Evolutionary conservation across 2,113 vertebrate species (phyloP).

Genomic region (Dipodomys spectabilis): DNA sequence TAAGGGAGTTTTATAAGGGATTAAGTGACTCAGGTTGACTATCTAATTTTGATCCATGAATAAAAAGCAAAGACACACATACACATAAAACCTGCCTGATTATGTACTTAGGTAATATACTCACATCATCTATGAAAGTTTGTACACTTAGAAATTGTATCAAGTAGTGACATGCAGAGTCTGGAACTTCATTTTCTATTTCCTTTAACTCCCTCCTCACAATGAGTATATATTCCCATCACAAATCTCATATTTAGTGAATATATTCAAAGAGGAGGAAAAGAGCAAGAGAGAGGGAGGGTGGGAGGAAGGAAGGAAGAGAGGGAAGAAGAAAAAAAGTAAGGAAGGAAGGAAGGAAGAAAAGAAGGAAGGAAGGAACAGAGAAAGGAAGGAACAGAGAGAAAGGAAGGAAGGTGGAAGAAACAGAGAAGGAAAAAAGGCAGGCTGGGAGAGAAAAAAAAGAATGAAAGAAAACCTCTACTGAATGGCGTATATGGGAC

Average conservation of each 20-base stretch:
- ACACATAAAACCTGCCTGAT: neutral
- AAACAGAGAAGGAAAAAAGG: fast-evolving
- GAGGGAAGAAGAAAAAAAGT: no score
- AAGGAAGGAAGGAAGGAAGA: fast-evolving
- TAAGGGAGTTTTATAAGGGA: slow-evolving; percentile 33
- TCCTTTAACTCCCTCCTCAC: neutral
- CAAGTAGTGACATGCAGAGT: neutral
- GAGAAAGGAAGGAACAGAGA: no score
- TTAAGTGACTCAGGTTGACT: slow-evolving; percentile 60
- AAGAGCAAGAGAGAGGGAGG: no score
- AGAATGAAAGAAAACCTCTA: neutral
- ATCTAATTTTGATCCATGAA: neutral
- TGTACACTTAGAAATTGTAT: slow-evolving; percentile 21
- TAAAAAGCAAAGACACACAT: slow-evolving; percentile 33
- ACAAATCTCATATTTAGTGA: neutral
- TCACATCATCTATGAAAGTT: neutral
- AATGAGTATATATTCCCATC: neutral
- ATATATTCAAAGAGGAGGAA: neutral
- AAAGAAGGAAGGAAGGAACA: fast-evolving
- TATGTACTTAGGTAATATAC: neutral
- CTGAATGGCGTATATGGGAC: neutral
- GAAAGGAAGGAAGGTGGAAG: fast-evolving
- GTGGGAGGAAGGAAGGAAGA: fast-evolving
- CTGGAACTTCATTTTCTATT: neutral
- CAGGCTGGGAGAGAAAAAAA: neutral